phyloP scores from a whole-genome alignment of 2,113 vertebrate species.

The Tringa solitaria region DNA sequence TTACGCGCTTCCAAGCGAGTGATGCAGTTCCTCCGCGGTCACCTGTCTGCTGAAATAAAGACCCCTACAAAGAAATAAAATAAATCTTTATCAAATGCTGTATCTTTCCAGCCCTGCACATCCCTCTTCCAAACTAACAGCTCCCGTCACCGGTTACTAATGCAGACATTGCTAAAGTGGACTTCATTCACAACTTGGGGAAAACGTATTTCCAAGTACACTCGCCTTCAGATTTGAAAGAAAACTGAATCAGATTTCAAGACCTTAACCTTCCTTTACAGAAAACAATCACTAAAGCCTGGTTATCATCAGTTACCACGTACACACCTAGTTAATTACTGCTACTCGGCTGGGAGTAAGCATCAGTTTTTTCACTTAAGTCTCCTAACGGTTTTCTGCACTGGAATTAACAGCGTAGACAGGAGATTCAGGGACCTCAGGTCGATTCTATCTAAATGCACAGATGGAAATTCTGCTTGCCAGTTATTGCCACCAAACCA shows the following conservation, averaged over 20 bases:
- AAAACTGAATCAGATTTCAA: neutral
- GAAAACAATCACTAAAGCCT: neutral
- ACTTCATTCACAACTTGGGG: neutral
- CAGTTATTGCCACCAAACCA: neutral
- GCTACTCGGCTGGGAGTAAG: neutral
- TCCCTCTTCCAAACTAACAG: neutral
- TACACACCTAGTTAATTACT: conserved; percentile 11
- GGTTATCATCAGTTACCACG: neutral
- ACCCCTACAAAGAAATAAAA: conserved; percentile 73
- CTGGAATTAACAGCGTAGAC: neutral
- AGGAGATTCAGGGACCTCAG: neutral
- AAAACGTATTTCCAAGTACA: neutral
- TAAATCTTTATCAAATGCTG: neutral
- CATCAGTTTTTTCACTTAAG: conserved; percentile 7
- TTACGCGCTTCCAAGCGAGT: conserved; percentile 87
- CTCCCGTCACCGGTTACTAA: neutral
- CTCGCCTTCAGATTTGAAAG: neutral
- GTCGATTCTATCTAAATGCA: neutral
- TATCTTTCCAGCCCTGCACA: neutral
- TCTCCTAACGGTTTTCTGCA: neutral
- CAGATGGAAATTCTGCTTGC: neutral
- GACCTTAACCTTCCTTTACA: neutral
- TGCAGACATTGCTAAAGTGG: neutral
- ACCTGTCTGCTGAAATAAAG: conserved; percentile 75
- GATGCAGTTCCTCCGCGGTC: conserved; percentile 71